Evolutionary conservation across 1,140 invertebrate species (phyloP).

Genomic region (Stenopsyche tienmushanensis): DNA sequence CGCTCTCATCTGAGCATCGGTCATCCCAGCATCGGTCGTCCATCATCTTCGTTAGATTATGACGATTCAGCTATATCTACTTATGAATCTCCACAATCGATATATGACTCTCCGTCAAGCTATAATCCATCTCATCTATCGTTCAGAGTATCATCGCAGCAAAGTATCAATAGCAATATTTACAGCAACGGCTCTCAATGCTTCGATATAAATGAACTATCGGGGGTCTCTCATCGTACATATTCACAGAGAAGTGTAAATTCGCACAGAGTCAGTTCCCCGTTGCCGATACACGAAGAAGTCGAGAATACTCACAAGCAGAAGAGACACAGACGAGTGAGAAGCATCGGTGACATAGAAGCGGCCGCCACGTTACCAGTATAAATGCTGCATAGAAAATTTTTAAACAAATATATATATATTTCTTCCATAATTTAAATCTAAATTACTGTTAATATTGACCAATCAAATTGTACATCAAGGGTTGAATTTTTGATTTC

Average conservation of each 20-base stretch:
- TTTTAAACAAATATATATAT: no score
- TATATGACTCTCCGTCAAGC: slow-evolving; percentile 36
- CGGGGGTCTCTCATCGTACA: slow-evolving; percentile 33
- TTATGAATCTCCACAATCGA: slow-evolving; percentile 37
- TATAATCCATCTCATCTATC: slow-evolving; percentile 32
- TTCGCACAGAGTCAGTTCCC: slow-evolving; percentile 54
- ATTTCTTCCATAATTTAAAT: no score
- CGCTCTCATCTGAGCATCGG: slow-evolving; percentile 54
- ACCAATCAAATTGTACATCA: no score
- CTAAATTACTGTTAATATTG: no score
- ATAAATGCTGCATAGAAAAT: no score
- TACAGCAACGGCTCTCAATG: slow-evolving; percentile 49
- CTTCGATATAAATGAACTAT: slow-evolving; percentile 36
- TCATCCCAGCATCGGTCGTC: slow-evolving; percentile 45
- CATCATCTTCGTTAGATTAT: slow-evolving; percentile 28
- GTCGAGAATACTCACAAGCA: slow-evolving; percentile 50
- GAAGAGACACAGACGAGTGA: slow-evolving; percentile 65
- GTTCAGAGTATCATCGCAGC: slow-evolving; percentile 40
- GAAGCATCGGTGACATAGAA: slow-evolving; percentile 73
- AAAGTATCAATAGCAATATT: slow-evolving; percentile 41
- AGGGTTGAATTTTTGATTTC: no score
- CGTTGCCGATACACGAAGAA: slow-evolving; percentile 50
- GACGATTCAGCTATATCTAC: slow-evolving; percentile 31
- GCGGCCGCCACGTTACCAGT: slow-evolving; percentile 44
- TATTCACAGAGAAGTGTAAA: slow-evolving; percentile 49